Conservation (phyloP, 2,113 vertebrate genomes). For the Menura novaehollandiae region DNA sequence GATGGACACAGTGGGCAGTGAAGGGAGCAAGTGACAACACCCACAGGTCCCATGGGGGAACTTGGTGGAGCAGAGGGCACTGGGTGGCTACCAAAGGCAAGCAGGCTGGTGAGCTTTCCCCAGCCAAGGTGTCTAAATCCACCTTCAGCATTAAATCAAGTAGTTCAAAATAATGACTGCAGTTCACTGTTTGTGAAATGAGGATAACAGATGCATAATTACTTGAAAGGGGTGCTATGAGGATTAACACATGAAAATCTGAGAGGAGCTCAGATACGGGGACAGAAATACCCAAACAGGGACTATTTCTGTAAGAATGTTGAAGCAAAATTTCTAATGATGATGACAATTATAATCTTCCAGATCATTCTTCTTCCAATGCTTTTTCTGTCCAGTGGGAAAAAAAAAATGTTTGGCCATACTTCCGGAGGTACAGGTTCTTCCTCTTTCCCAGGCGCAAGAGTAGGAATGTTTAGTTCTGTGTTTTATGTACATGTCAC, state of each 20-base stretch:
- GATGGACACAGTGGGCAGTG: accelerated
- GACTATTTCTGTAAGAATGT: neutral
- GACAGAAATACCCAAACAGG: neutral
- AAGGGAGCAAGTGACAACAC: neutral
- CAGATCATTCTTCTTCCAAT: neutral
- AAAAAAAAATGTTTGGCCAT: neutral
- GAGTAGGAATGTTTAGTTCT: neutral
- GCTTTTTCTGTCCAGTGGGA: neutral
- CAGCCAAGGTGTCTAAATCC: neutral
- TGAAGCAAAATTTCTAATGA: neutral
- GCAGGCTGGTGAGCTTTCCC: neutral
- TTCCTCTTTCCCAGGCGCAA: neutral
- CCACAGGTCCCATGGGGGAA: accelerated
- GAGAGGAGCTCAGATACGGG: neutral
- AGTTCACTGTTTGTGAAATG: neutral
- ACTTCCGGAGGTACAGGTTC: neutral
- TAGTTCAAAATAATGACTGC: neutral
- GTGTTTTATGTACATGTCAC: neutral
- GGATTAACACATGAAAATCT: neutral
- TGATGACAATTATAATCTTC: neutral
- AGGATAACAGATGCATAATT: neutral
- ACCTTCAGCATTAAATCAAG: neutral
- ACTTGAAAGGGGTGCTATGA: neutral
- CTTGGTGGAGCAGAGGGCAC: neutral
- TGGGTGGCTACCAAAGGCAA: neutral